phyloP scores from a whole-genome alignment of 2,888 invertebrate species.

The Harmothoe impar region DNA sequence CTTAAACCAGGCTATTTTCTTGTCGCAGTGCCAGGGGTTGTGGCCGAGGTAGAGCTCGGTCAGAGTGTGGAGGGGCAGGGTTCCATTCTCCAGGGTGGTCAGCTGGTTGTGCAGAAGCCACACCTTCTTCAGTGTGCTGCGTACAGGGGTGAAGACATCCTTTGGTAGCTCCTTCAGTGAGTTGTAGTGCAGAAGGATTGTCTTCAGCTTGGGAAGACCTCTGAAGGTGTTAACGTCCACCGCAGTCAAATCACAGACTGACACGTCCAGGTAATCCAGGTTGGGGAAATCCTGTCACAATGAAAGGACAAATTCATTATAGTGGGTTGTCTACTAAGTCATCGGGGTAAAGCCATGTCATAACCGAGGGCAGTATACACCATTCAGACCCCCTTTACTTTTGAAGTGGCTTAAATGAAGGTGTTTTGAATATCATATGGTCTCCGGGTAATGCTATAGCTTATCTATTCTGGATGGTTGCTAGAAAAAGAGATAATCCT shows the following conservation, averaged over 20 bases:
- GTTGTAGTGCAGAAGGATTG: background rate
- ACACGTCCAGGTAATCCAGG: background rate
- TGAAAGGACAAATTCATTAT: background rate
- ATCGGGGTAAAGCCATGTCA: background rate
- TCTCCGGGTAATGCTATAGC: background rate
- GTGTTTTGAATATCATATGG: background rate
- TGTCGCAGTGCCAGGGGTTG: conserved; percentile 57
- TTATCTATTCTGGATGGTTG: background rate
- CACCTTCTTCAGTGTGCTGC: background rate
- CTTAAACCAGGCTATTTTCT: conserved; percentile 20
- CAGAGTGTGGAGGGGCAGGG: background rate
- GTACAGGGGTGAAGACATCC: background rate
- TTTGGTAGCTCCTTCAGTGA: background rate
- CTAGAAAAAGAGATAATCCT: background rate
- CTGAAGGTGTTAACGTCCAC: background rate
- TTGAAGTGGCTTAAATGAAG: background rate
- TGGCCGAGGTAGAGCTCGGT: background rate
- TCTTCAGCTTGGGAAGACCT: background rate
- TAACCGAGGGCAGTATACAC: background rate
- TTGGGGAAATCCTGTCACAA: background rate
- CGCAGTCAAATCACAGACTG: background rate
- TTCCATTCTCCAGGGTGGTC: conserved; percentile 31
- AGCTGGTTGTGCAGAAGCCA: background rate
- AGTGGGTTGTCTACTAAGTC: no score
- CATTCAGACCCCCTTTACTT: background rate